Evolutionary conservation across 2,797 vertebrate genomes (phyloP).

Genomic region (Salarias fasciatus): DNA sequence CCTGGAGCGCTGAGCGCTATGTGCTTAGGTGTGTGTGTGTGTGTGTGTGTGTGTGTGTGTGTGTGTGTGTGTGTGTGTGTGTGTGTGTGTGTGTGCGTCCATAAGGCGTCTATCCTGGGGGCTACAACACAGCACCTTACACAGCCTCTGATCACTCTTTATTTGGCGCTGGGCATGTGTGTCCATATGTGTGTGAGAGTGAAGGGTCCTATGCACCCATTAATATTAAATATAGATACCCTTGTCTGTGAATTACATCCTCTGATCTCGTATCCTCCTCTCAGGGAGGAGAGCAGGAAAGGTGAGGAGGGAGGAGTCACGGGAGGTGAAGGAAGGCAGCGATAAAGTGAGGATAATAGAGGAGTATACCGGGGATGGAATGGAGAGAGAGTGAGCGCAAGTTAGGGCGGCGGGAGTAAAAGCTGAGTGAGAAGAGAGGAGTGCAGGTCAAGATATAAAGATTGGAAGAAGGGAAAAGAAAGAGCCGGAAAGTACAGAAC

Average conservation of each 20-base stretch:
- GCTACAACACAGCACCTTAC: slow-evolving; percentile 84
- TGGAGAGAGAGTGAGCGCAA: no score
- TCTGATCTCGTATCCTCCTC: slow-evolving; percentile 87
- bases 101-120: slow-evolving; percentile 80
- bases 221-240: slow-evolving; percentile 99
- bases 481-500: slow-evolving; percentile 1
- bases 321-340: slow-evolving; percentile 61
- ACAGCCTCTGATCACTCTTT: slow-evolving; percentile 89
- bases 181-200: slow-evolving; percentile 72
- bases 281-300: slow-evolving; percentile 76
- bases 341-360: slow-evolving; percentile 47
- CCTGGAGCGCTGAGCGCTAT: slow-evolving; percentile 76
- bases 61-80: slow-evolving; percentile 52
- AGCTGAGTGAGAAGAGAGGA: no score
- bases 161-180: slow-evolving; percentile 88
- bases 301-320: slow-evolving; percentile 71
- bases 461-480: neutral
- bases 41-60: slow-evolving; percentile 45
- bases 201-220: slow-evolving; percentile 88
- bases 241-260: slow-evolving; percentile 97
- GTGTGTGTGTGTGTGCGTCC: slow-evolving; percentile 61
- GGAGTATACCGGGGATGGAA: slow-evolving; percentile 12
- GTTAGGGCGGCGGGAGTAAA: no score
- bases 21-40: slow-evolving; percentile 59
- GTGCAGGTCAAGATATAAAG: neutral